These are phyloP conservation scores for Echinometra lucunter DNA, from an alignment of 53 echinoderm and acorn worm species.

Conservation along the genomic window DNA sequence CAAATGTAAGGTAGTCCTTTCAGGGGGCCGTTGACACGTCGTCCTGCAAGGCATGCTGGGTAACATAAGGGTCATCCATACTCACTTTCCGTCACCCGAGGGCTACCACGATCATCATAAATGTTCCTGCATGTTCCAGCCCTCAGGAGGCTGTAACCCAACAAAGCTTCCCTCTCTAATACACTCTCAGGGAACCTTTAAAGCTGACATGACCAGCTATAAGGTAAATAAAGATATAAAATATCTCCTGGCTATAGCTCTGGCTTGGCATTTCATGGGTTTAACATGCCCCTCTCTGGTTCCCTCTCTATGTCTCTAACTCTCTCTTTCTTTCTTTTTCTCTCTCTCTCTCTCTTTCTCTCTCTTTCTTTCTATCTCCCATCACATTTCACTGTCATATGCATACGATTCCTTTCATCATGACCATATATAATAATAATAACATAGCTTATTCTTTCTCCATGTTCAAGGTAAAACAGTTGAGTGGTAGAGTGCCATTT, in stretches of 20 bases:
- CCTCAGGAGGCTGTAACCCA: slow-evolving; percentile 47
- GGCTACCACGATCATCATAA: slow-evolving; percentile 42
- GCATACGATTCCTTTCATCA: not conserved
- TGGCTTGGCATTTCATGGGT: not conserved
- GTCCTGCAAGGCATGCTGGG: slow-evolving; percentile 29
- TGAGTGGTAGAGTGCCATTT: not conserved
- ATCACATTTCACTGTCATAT: not conserved
- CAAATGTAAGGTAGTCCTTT: slow-evolving; percentile 7
- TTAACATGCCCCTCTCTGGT: not conserved
- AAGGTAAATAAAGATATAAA: slow-evolving; percentile 12
- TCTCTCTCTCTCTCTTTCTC: not conserved
- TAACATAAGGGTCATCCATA: slow-evolving; percentile 53
- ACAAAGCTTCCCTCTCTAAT: not conserved
- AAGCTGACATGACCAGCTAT: not conserved
- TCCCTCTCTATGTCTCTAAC: not conserved
- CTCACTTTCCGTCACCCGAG: slow-evolving; percentile 15
- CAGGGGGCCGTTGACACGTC: not conserved
- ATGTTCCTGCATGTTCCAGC: slow-evolving; percentile 59
- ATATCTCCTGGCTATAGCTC: slow-evolving; percentile 2
- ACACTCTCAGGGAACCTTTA: slow-evolving; percentile 26
- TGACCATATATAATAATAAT: not conserved
- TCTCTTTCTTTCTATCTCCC: not conserved
- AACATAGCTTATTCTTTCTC: not conserved
- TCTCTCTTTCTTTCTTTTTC: not conserved
- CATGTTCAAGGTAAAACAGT: not conserved